Conservation (phyloP, 2,888 invertebrate species). For the Cacoxenus indagator region DNA sequence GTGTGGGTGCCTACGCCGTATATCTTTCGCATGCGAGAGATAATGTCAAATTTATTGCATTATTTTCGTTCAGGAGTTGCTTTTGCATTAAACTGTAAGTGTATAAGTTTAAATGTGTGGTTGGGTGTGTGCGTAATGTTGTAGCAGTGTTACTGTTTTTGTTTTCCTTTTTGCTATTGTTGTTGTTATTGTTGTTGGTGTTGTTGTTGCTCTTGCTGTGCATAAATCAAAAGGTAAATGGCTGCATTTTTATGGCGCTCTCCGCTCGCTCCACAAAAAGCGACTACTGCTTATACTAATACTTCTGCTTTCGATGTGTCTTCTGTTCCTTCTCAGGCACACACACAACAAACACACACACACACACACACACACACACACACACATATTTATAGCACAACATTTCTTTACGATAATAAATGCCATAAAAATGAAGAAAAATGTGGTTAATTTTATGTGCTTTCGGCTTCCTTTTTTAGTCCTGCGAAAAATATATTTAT, state of each 20-base stretch:
- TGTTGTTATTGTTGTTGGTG: constrained; percentile 10
- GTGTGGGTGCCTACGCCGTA: background rate
- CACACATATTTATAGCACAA: constrained; percentile 61
- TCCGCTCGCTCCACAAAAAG: background rate
- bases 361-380: no score
- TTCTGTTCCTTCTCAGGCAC: background rate
- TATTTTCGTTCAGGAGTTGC: constrained; percentile 49
- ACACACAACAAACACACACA: no score
- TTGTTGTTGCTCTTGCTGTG: constrained; percentile 44
- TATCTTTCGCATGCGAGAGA: constrained; percentile 43
- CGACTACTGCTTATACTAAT: background rate
- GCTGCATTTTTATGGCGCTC: constrained; percentile 63
- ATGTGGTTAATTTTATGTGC: constrained; percentile 68
- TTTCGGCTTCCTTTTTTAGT: constrained; percentile 53
- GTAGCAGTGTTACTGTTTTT: no score
- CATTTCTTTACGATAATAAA: constrained; percentile 65
- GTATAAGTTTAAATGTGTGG: background rate
- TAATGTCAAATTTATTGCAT: constrained; percentile 65
- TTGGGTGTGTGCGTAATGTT: background rate
- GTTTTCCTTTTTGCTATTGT: constrained; percentile 22
- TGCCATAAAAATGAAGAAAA: constrained; percentile 68
- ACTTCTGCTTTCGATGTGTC: constrained; percentile 1
- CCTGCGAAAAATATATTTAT: background rate
- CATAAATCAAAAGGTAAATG: constrained; percentile 66
- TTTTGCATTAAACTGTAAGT: background rate